Percentiles rank a stretch among this genome's conserved stretches.
Evolutionary conservation across 2,797 vertebrate genomes (phyloP).

Genomic region (Paramormyrops hopkinsi): DNA sequence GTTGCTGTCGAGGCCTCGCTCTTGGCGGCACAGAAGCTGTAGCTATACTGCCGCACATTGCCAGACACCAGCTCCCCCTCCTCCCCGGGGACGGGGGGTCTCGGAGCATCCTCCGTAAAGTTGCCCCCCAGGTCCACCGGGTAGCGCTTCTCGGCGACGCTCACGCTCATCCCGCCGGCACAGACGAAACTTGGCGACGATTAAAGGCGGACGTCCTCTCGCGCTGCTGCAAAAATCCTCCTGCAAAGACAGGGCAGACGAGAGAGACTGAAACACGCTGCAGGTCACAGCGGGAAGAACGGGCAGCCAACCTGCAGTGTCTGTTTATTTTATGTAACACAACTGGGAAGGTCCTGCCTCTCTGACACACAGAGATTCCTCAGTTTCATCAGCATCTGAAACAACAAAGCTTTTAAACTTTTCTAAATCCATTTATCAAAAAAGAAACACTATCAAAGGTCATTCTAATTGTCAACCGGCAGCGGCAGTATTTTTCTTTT

Average conservation of each 20-base stretch:
- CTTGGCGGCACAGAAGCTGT: conserved; percentile 59
- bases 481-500: not conserved
- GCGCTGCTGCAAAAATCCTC: conserved; percentile 51
- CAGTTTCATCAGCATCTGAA: not conserved
- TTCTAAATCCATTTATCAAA: not conserved
- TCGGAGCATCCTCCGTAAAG: conserved; percentile 89
- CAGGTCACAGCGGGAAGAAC: not conserved
- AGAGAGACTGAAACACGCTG: conserved; percentile 15
- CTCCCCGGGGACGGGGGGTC: conserved; percentile 90
- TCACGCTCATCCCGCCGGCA: conserved; percentile 56
- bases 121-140: conserved; percentile 68
- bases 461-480: not conserved
- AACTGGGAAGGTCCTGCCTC: not conserved
- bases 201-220: conserved; percentile 43
- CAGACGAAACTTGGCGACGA: conserved; percentile 45
- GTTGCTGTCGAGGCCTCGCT: conserved; percentile 72
- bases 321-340: conserved; percentile 26
- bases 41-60: conserved; percentile 57
- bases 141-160: conserved; percentile 60
- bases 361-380: not conserved
- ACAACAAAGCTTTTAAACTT: not conserved
- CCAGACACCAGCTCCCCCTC: conserved; percentile 75
- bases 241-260: conserved; percentile 31
- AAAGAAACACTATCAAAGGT: not conserved
- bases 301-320: not conserved